A percentile compares a stretch with the other conserved stretches of the same genome.
Conservation (phyloP, 2,797 vertebrate genomes). For the Zalophus californianus region DNA sequence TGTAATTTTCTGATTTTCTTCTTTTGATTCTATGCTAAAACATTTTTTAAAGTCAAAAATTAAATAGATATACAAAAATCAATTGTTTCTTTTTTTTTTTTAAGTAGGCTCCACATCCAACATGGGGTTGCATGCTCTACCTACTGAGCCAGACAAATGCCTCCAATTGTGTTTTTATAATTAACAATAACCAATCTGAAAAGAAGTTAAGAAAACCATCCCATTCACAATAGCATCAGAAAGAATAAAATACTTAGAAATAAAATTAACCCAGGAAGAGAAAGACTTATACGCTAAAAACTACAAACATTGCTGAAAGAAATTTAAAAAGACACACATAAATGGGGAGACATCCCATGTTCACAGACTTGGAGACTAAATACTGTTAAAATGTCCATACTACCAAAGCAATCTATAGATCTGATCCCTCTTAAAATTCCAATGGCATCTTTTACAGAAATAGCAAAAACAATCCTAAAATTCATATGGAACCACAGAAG, state of each 20-base stretch:
- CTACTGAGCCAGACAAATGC: neutral
- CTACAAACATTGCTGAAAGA: neutral
- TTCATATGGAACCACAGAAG: neutral
- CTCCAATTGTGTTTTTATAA: neutral
- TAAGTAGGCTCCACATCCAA: neutral
- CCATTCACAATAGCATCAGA: neutral
- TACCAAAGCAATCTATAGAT: neutral
- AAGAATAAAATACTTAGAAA: conserved; percentile 30
- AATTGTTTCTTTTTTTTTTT: neutral
- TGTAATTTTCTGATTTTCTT: conserved; percentile 55
- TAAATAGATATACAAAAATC: neutral
- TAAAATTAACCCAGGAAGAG: neutral
- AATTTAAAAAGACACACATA: neutral
- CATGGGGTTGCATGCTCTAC: neutral
- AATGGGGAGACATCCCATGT: neutral
- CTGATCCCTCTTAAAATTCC: conserved; percentile 36
- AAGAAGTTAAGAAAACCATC: neutral
- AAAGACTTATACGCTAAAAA: neutral
- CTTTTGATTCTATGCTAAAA: conserved; percentile 29
- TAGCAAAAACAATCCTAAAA: neutral
- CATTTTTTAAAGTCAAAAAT: conserved; percentile 38
- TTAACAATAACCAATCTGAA: conserved; percentile 10
- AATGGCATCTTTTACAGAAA: neutral
- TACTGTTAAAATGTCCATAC: neutral
- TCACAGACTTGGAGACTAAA: neutral